Evolutionary conservation across 2,113 vertebrate genomes (phyloP), one percentile per base, ranked within the genome.

Genomic region (Peromyscus polionotus): DNA sequence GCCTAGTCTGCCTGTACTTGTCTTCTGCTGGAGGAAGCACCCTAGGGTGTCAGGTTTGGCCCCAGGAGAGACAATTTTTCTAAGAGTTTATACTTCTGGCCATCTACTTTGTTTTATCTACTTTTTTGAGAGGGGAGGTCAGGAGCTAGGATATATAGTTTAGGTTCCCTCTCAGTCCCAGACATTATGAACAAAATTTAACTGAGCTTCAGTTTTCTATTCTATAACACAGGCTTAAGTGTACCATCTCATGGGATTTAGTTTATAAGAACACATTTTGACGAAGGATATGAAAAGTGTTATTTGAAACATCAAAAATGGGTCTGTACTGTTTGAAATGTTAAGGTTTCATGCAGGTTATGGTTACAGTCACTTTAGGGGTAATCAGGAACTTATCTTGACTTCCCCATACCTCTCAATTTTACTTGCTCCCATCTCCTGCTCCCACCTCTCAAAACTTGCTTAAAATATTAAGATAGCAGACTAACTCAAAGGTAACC

Each of bases 321-420:
- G 89, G 45, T 75, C 77, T 22, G 24, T 51, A 31, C 39, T 91
- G 24, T 93, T 95, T 96, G 59, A 10, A 57, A 77, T 94, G 39
- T 90, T 87, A 95, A 79, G 7, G 86, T 68, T 96, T 89, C 39
- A 75, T 90, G 68, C 51, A 94, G 54, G 17, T 72, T 84, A 24
- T 91, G 59, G 93, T 95, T 80, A 81, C 11, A 95, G 48, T 42
- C 65, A 68, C 7, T 92, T 95, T 94, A 73, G 80, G 92, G 39
- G n/a, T 93, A 91, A 93, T 51, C 54, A n/a, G 75, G n/a, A 88
- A 36, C 16, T 65, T 91, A 26, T 89, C 75, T 76, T 39, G 22
- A 20, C 33, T 76, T 94, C 4, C 57, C 24, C 31, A 28, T 73
- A 63, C 16, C 9, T 42, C 88, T 88, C 39, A 81, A 59, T 80